phyloP scores from a whole-genome alignment of 2,113 vertebrate genomes.

The Etia nguti region DNA sequence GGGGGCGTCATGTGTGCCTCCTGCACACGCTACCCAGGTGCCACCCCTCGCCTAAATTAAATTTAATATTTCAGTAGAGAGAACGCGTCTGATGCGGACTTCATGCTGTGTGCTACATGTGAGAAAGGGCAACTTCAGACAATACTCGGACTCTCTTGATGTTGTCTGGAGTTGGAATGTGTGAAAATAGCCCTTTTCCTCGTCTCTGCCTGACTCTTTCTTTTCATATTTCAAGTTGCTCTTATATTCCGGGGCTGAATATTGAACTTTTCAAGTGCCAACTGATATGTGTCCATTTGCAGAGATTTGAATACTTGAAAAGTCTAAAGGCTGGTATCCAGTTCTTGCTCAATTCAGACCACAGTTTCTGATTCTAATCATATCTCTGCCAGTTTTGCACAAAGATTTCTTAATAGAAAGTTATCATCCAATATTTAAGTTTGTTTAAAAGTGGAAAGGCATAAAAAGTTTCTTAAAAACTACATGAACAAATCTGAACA shows the following conservation, averaged over 20 bases:
- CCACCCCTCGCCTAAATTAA: neutral
- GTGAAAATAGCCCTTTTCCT: neutral
- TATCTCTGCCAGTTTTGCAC: neutral
- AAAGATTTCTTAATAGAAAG: neutral
- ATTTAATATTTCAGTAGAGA: neutral
- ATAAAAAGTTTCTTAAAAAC: neutral
- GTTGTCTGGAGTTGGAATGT: neutral
- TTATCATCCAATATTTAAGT: neutral
- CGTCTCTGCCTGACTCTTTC: neutral
- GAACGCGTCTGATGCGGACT: neutral
- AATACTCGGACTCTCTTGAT: neutral
- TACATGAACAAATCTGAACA: neutral
- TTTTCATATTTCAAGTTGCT: neutral
- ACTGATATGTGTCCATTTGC: neutral
- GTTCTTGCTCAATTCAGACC: neutral
- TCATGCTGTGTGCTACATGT: neutral
- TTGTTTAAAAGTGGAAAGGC: neutral
- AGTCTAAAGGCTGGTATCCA: neutral
- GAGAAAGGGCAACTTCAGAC: neutral
- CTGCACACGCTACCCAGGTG: neutral
- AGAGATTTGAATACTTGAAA: neutral
- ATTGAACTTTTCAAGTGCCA: neutral
- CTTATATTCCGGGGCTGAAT: neutral
- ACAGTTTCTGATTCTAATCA: neutral
- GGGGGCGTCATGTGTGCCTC: neutral